Conservation (phyloP, 2,888 invertebrate genomes). For the Reticulitermes lucifugus region DNA sequence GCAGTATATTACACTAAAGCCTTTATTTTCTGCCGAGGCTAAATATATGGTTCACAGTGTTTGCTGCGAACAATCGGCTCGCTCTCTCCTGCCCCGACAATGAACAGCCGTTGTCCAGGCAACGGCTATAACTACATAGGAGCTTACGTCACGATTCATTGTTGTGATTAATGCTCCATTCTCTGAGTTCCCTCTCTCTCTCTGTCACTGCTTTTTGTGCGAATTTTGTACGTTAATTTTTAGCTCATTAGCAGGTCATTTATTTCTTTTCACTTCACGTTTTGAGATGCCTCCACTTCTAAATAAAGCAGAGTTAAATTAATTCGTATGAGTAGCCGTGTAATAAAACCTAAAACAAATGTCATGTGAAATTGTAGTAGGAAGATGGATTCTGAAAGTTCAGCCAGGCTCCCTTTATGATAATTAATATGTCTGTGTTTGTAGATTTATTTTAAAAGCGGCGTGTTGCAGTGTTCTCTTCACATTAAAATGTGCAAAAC, state of each 20-base stretch:
- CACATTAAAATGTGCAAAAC: too few species aligned
- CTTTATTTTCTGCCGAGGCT: constrained; percentile 28
- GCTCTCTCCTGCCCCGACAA: neutral
- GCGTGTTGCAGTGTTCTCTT: too few species aligned
- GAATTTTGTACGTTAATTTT: neutral
- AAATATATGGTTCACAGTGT: constrained; percentile 30
- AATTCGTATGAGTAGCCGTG: too few species aligned
- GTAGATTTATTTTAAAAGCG: too few species aligned
- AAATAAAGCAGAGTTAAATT: too few species aligned
- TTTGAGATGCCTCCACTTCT: neutral
- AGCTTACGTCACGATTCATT: constrained; percentile 28
- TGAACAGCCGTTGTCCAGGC: constrained; percentile 36
- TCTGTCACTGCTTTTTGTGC: neutral
- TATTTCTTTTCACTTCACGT: neutral
- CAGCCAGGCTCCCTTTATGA: too few species aligned
- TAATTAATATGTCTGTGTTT: too few species aligned
- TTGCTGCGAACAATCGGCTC: constrained; percentile 33
- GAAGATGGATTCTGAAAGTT: too few species aligned
- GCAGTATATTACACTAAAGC: constrained; percentile 41
- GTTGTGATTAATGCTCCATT: constrained; percentile 35
- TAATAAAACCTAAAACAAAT: too few species aligned
- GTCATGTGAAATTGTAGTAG: too few species aligned
- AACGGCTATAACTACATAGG: constrained; percentile 24
- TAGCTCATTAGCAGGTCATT: neutral
- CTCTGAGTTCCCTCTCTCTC: constrained; percentile 2